Base-by-base conservation (phyloP, 2,113 vertebrate genomes). In the Empidonax alnorum region DNA sequence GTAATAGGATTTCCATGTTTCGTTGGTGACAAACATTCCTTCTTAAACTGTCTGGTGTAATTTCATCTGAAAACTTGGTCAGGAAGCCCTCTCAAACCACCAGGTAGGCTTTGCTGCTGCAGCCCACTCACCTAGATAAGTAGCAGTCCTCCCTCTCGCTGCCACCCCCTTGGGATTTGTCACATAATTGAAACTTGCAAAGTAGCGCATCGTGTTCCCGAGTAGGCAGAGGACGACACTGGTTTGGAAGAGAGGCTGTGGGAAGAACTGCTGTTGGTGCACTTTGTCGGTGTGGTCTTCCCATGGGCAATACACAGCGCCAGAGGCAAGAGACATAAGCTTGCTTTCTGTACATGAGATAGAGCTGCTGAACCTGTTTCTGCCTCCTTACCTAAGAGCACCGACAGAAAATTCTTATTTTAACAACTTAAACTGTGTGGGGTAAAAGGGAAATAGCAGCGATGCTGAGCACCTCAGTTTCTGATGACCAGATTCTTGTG, bases 221-320 rank as follows among this genome's bases (percentile, higher is more conserved):
- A 39, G 2, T 3, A 55, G 71, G 71, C 66, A 21, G 8, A 59
- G 49, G 44, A 12, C 0, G 1, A 13, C 3, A 0, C 5, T 8
- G 71, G 44, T 50, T 87, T 79, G 44, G 47, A 62, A 37, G 53
- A 71, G 35, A 61, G 67, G 59, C 79, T 78, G 42, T 37, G 66
- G 52, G 76, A 80, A 66, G 69, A 74, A 28, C 14, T 93, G 56
- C 35, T 67, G 37, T 20, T 37, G 2, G 4, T 66, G 66, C 15
- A 3, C 12, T 83, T 24, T 46, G 22, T 35, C n/a, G 4, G 0
- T 5, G 37, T 67, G 47, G 28, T 42, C 75, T 91, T 93, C 39
- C 42, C 39, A 21, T 16, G 8, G 76, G 55, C 39, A 50, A 1
- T 47, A 24, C 19, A 8, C 4, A 39, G 59, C 4, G 3, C 49